Evolutionary conservation across 2,888 invertebrate species (phyloP).

Genomic region (Dexiosoma caninum): DNA sequence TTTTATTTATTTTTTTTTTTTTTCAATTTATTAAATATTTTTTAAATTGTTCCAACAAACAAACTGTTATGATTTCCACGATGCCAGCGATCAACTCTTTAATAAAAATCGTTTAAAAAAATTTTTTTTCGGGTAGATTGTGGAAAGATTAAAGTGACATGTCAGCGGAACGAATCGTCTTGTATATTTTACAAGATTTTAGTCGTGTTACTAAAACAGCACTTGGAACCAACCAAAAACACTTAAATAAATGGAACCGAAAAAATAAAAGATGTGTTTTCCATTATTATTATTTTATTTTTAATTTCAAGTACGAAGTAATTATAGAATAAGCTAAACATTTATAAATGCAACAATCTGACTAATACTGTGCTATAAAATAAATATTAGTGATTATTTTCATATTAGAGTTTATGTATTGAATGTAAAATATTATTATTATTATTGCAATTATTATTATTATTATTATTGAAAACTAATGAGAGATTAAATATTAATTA

Average conservation of each 20-base stretch:
- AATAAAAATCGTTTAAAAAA: no score
- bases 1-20: no score
- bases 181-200: no score
- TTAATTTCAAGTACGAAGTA: background rate
- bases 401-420: constrained; percentile 41
- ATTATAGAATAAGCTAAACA: constrained; percentile 1
- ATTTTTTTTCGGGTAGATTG: no score
- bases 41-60: no score
- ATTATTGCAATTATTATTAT: constrained; percentile 17
- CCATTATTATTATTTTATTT: no score
- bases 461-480: constrained; percentile 21
- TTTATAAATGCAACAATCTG: constrained; percentile 49
- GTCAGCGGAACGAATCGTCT: no score
- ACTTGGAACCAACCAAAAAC: background rate
- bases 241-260: background rate
- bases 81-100: no score
- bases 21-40: no score
- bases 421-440: constrained; percentile 51
- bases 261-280: background rate
- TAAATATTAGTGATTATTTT: constrained; percentile 38
- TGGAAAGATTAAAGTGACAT: no score
- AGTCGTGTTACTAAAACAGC: no score
- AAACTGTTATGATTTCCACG: no score
- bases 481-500: constrained; percentile 37
- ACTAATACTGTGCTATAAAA: constrained; percentile 55